These are phyloP conservation scores for Diarsia rubi DNA, from an alignment of 2,888 invertebrate genomes.

Conservation along the genomic window DNA sequence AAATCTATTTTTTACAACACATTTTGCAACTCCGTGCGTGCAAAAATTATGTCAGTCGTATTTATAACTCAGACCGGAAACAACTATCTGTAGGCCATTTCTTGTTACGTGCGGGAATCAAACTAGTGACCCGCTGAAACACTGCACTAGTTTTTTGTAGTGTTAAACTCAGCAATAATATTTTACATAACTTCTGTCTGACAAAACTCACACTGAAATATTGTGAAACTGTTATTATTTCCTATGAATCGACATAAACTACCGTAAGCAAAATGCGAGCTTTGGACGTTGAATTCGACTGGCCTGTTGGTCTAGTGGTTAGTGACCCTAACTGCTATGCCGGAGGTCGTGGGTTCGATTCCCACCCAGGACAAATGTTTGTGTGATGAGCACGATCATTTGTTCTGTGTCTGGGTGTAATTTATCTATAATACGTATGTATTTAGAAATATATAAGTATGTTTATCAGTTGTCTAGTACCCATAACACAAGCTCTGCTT, in stretches of 20 bases:
- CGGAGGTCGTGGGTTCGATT: too few relatives aligned
- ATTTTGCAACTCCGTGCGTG: slow-evolving; percentile 35
- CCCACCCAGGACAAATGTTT: too few relatives aligned
- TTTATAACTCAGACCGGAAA: slow-evolving; percentile 35
- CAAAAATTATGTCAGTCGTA: slow-evolving; percentile 20
- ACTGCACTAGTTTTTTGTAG: slow-evolving; percentile 32
- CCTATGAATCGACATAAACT: neutral
- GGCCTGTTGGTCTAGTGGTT: too few relatives aligned
- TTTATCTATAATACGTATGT: too few relatives aligned
- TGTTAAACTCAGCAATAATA: slow-evolving; percentile 3
- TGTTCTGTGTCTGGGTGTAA: too few relatives aligned
- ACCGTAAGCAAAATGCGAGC: too few relatives aligned
- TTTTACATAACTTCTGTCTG: slow-evolving; percentile 9
- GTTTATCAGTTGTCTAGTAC: too few relatives aligned
- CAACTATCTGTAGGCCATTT: neutral
- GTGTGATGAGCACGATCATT: too few relatives aligned
- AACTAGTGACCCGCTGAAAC: slow-evolving; percentile 42
- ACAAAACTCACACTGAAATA: neutral
- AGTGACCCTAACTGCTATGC: too few relatives aligned
- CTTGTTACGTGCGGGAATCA: slow-evolving; percentile 34
- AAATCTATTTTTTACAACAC: slow-evolving; percentile 31
- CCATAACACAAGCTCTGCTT: too few relatives aligned
- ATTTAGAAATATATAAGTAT: too few relatives aligned
- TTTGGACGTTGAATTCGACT: too few relatives aligned
- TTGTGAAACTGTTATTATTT: neutral